phyloP scores from a whole-genome alignment of 2,888 invertebrate genomes.

The Cremastobaeus sp. region DNA sequence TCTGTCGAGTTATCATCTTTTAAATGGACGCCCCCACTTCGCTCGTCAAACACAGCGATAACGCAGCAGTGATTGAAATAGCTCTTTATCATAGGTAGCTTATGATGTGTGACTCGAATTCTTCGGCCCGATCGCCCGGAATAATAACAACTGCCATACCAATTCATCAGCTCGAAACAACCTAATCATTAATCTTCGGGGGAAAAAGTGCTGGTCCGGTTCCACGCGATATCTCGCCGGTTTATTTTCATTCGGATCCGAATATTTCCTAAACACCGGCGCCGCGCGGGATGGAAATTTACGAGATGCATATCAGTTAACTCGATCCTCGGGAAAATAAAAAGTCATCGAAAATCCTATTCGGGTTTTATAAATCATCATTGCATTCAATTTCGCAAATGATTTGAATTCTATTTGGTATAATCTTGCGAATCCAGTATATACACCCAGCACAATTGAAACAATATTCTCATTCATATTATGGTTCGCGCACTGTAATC shows the following conservation, averaged over 20 bases:
- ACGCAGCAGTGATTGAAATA: slow-evolving; percentile 49
- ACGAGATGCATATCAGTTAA: no score
- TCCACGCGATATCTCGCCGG: not conserved
- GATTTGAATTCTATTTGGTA: slow-evolving; percentile 45
- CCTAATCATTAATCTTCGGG: slow-evolving; percentile 30
- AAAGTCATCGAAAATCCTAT: slow-evolving; percentile 7
- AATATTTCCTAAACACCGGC: not conserved
- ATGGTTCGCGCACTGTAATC: slow-evolving; percentile 63
- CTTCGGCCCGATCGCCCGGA: slow-evolving; percentile 22
- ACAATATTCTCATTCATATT: slow-evolving; percentile 57
- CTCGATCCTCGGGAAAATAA: no score
- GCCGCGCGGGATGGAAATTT: no score
- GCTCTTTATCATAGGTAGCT: slow-evolving; percentile 47
- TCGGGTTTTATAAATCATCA: slow-evolving; percentile 13
- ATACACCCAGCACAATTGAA: slow-evolving; percentile 55
- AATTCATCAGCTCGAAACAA: slow-evolving; percentile 23
- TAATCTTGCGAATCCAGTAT: slow-evolving; percentile 47
- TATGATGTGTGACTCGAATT: slow-evolving; percentile 36
- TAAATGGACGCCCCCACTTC: slow-evolving; percentile 41
- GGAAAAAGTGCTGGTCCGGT: not conserved
- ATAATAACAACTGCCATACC: slow-evolving; percentile 30
- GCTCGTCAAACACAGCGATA: slow-evolving; percentile 43
- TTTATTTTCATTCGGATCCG: not conserved
- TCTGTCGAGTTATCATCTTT: slow-evolving; percentile 52
- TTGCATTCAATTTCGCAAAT: slow-evolving; percentile 40